Percentiles rank a stretch among this genome's conserved stretches.
Conservation (phyloP, 2,113 vertebrate genomes). For the Entomyzon cyanotis region DNA sequence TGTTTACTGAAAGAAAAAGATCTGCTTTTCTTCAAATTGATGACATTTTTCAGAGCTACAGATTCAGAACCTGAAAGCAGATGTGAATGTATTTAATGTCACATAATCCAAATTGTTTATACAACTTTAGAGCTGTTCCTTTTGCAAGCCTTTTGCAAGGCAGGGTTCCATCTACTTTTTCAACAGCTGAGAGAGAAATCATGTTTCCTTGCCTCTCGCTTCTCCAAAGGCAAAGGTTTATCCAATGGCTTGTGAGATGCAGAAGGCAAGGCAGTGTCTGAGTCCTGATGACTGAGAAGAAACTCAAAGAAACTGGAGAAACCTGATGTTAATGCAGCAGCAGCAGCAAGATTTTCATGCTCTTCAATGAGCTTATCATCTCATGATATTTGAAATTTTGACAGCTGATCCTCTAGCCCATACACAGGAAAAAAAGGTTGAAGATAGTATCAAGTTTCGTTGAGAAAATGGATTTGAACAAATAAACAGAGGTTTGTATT, state of each 20-base stretch:
- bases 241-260: not conserved
- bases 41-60: not conserved
- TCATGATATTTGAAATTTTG: not conserved
- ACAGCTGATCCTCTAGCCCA: not conserved
- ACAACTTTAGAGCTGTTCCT: not conserved
- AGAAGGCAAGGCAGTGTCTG: not conserved
- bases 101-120: conserved; percentile 12
- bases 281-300: not conserved
- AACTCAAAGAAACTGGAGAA: not conserved
- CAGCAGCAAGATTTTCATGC: not conserved
- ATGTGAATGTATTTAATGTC: not conserved
- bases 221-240: not conserved
- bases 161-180: not conserved
- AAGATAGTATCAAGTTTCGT: not conserved
- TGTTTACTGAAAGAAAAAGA: conserved; percentile 4
- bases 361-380: not conserved
- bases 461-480: not conserved
- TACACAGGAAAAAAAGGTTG: not conserved
- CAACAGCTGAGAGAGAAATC: not conserved
- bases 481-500: not conserved
- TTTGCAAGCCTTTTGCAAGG: not conserved
- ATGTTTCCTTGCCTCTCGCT: not conserved
- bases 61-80: conserved; percentile 9
- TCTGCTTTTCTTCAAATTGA: not conserved
- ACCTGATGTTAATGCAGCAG: not conserved